These are phyloP conservation scores for Lepidotrigona ventralis DNA, from an alignment of 1,140 invertebrate genomes.

Conservation along the genomic window DNA sequence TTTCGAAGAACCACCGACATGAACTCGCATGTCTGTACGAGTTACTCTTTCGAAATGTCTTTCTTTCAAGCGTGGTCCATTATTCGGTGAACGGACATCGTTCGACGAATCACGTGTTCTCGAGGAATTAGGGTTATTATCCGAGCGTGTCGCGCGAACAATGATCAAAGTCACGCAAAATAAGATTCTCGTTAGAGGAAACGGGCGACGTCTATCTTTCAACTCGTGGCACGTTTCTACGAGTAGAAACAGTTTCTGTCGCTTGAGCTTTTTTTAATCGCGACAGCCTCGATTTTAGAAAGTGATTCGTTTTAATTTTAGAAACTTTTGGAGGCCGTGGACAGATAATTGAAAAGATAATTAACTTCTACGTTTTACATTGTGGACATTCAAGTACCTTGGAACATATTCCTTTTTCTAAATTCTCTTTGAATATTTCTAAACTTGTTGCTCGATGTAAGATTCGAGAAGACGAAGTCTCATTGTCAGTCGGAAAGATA, in stretches of 20 bases:
- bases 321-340: neutral
- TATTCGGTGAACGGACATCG: neutral
- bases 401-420: neutral
- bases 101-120: neutral
- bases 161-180: neutral
- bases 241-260: neutral
- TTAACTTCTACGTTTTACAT: neutral
- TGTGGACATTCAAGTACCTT: accelerated
- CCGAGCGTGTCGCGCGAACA: neutral
- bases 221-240: neutral
- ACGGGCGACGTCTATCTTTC: neutral
- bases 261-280: neutral
- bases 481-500: no score
- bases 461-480: neutral
- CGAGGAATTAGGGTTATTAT: neutral
- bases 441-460: neutral
- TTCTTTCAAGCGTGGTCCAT: neutral
- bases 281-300: no score
- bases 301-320: neutral
- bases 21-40: neutral
- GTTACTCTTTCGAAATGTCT: slow-evolving; percentile 10
- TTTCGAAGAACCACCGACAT: slow-evolving; percentile 31
- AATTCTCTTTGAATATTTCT: neutral
- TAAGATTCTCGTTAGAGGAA: neutral
- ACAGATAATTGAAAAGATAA: neutral